Base-by-base conservation (phyloP, 2,797 vertebrate genomes). In the Arrhamphus sclerolepis region DNA sequence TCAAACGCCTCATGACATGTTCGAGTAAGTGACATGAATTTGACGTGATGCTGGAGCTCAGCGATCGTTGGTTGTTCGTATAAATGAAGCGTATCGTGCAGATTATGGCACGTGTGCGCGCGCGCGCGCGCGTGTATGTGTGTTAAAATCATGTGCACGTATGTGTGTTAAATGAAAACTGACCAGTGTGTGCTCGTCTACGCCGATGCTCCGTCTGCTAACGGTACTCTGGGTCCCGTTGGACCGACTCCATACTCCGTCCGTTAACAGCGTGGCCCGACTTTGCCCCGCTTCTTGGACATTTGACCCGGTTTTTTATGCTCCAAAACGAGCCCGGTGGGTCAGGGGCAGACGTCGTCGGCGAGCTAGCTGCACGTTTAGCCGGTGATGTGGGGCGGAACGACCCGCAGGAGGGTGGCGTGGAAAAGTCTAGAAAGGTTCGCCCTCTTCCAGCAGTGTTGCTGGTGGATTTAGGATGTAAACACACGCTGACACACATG, bases 11-110 rank as follows among this genome's bases (percentile, higher is more conserved):
- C 83, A 89, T 90, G 89, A 83, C 81, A 93, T 93, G 92, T 93
- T 93, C 72, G 92, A 93, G 92, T 93, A 86, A 93, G 92, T 93
- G 84, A 26, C 49, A 40, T 14, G 6, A 26, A 47, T 19, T 31
- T n/a, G 29, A 9, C 21, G 63, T 29, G 61, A 51, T 51, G 43
- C 56, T 61, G 21, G 5, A 6, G 18, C 28, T 19, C 26, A 3
- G 7, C 17, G 2, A 10, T 6, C 21, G 21, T 1, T 5, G 21
- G 13, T 7, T 47, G 34, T 47, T 39, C 20, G 21, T 10, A 13
- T 26, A n/a, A 4, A 57, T 47, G 53, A 66, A 10, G 9, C 24
- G 40, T 3, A 75, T 48, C 46, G 6, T 4, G 26, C 28, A 38
- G 53, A 50, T 22, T n/a, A 17, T 18, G 7, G 26, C 46, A 2